These are phyloP conservation scores for Rhynchonycteris naso DNA, from an alignment of 2,797 vertebrate species.

Conservation along the genomic window DNA sequence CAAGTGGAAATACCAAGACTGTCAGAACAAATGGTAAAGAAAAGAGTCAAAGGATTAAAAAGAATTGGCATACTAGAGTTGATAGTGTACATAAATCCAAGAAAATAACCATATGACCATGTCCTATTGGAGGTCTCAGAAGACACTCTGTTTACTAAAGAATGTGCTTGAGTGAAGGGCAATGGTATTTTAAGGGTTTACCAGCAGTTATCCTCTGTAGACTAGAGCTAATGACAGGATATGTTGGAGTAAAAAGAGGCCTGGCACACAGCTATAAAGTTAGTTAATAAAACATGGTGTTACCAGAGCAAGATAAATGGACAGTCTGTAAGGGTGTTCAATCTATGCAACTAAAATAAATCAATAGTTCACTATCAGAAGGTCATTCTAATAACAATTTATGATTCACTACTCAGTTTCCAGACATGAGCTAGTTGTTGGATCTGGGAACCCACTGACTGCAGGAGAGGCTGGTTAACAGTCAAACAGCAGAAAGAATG, in stretches of 20 bases:
- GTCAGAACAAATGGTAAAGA: neutral
- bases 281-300: neutral
- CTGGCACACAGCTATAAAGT: neutral
- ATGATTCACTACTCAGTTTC: neutral
- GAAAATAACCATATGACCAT: neutral
- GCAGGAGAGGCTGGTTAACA: neutral
- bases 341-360: neutral
- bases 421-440: neutral
- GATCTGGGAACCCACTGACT: neutral
- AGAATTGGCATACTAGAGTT: neutral
- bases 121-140: neutral
- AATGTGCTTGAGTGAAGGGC: neutral
- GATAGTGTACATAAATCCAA: neutral
- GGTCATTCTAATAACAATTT: neutral
- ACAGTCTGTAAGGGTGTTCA: neutral
- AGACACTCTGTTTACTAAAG: neutral
- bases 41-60: neutral
- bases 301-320: neutral
- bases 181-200: neutral
- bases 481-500: neutral
- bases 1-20: neutral
- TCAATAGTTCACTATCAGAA: neutral
- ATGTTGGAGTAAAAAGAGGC: neutral
- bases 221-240: neutral
- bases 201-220: neutral